Evolutionary conservation across 2,113 vertebrate genomes (phyloP), one percentile per base, ranked within the genome.

Genomic region (Dolichallabes microphthalmus): DNA sequence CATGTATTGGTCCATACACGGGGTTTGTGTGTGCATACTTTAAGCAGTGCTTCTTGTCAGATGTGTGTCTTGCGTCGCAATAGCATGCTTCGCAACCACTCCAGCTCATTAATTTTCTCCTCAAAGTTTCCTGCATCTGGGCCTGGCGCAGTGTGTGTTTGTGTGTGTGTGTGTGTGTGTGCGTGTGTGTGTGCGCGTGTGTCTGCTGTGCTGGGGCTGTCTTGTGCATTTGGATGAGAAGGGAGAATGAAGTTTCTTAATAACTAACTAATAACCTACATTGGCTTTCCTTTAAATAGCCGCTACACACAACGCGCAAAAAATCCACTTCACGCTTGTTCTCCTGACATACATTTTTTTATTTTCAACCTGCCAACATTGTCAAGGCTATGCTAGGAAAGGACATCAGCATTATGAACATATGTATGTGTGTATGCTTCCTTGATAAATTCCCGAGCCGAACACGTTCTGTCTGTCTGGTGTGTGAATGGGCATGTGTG

Each of bases 61-160:
- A 52, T 22, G 0, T 39, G 71, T 50, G 39, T 25, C 35, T 50
- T 74, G 45, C 19, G 19, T 3, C 30, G 3, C 79, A 45, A 52
- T 74, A 86, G 69, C 82, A 19, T 85, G 84, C 78, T 84, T 77
- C 80, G 55, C 75, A 80, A 81, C 74, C 76, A 88, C 83, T 86
- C 75, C 32, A 74, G 78, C 87, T 88, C 87, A 69, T 86, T 88
- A 84, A 86, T 88, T 86, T 88, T 88, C 85, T 64, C 87, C 77
- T 86, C 71, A 52, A 86, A 82, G 71, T 82, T 88, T 88, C 84
- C 74, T 88, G 82, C 87, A 83, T 55, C 78, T 55, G 30, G 77
- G 55, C 85, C 76, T 86, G 87, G 39, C 12, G 12, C 87, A 39
- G 73, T 66, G 27, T 76, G 58, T 19, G 50, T 4, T 17, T 60